A percentile compares a stretch with the other conserved stretches of the same genome.
Evolutionary conservation across 1,140 invertebrate species (phyloP).

Genomic region (Eurosta solidaginis): DNA sequence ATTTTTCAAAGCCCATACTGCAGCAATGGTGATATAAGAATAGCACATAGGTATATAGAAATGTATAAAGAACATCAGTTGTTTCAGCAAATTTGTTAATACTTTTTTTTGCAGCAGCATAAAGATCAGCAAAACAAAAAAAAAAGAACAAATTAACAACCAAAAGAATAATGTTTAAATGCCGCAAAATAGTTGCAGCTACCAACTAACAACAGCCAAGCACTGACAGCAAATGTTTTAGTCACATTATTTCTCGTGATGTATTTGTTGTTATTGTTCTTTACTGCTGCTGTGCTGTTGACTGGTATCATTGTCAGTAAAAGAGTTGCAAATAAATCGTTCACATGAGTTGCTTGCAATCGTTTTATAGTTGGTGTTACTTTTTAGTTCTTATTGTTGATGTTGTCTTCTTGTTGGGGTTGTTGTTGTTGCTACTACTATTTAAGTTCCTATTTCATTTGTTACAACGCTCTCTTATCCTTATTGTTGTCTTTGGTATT

Average conservation of each 20-base stretch:
- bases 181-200: neutral
- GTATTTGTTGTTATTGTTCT: neutral
- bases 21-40: neutral
- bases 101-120: neutral
- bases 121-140: neutral
- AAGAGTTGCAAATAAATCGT: constrained; percentile 24
- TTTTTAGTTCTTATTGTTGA: too few relatives aligned
- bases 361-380: too few relatives aligned
- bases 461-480: neutral
- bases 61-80: constrained; percentile 21
- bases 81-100: neutral
- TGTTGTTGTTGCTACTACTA: neutral
- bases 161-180: neutral
- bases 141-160: neutral
- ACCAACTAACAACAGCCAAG: too few relatives aligned
- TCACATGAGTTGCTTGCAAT: neutral
- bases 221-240: neutral
- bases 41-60: neutral
- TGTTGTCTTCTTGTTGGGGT: neutral
- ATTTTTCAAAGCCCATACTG: neutral
- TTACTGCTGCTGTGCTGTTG: neutral
- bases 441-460: neutral
- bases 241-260: neutral
- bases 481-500: neutral
- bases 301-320: constrained; percentile 13